These are phyloP conservation scores for Mamestra configurata DNA, from an alignment of 1,140 invertebrate species.

Conservation along the genomic window DNA sequence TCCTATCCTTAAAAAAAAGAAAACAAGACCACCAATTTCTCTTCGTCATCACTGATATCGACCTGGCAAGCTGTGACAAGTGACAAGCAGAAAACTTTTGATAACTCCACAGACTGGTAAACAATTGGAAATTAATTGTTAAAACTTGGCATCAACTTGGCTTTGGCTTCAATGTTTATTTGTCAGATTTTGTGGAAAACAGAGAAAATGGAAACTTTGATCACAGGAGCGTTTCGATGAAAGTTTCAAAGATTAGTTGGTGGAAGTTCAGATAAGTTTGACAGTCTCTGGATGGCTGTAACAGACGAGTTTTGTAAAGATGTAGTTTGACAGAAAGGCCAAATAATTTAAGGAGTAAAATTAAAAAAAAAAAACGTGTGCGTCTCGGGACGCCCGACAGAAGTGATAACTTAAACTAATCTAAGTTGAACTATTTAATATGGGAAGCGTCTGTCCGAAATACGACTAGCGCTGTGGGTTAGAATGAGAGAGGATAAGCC, in stretches of 20 bases:
- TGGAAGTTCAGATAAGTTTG: not conserved
- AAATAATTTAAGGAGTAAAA: not conserved
- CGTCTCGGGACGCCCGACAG: too few relatives aligned
- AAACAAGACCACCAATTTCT: conserved; percentile 13
- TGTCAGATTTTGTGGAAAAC: conserved; percentile 20
- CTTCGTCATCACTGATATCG: conserved; percentile 4
- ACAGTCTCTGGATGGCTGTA: not conserved
- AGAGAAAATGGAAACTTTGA: conserved; percentile 12
- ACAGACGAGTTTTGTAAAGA: not conserved
- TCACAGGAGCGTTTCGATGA: not conserved
- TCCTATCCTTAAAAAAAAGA: too few relatives aligned
- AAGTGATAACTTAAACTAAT: too few relatives aligned
- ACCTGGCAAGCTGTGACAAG: not conserved
- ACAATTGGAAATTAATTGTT: conserved; percentile 45
- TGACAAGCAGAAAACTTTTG: conserved; percentile 23
- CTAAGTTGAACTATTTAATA: too few relatives aligned
- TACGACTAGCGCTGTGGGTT: too few relatives aligned
- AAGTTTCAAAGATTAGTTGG: conserved; percentile 13
- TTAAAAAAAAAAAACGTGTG: too few relatives aligned
- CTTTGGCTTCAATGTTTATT: conserved; percentile 9
- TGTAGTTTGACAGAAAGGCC: not conserved
- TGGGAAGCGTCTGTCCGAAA: too few relatives aligned
- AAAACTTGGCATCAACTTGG: conserved; percentile 11
- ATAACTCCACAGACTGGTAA: conserved; percentile 2
- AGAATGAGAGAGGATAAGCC: too few relatives aligned